These are phyloP conservation scores for Scyliorhinus canicula DNA, from an alignment of 2,797 vertebrate species.

Conservation along the genomic window DNA sequence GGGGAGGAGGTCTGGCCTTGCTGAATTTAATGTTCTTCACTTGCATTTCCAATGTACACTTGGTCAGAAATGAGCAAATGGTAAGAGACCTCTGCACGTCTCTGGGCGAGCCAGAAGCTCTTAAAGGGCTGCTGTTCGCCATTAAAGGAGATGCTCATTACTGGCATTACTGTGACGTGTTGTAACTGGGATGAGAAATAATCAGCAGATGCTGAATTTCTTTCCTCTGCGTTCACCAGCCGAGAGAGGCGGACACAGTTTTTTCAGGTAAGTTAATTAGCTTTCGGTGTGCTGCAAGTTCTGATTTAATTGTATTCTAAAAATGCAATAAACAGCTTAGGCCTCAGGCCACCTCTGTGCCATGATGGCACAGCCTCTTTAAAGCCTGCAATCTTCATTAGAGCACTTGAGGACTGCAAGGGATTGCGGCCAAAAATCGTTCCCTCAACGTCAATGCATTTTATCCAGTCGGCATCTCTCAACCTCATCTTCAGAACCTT, in stretches of 20 bases:
- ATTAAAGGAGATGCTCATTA: background rate
- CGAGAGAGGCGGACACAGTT: background rate
- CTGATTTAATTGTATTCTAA: background rate
- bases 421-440: too few species aligned
- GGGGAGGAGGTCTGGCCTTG: background rate
- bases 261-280: background rate
- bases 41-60: background rate
- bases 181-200: background rate
- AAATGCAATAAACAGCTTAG: background rate
- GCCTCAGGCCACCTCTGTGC: background rate
- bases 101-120: background rate
- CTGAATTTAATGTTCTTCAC: background rate
- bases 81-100: background rate
- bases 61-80: background rate
- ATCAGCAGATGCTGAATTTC: background rate
- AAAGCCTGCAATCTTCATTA: background rate
- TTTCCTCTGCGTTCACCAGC: background rate
- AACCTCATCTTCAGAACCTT: background rate
- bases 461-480: background rate
- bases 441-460: background rate
- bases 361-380: background rate
- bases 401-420: background rate
- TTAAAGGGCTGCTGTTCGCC: background rate
- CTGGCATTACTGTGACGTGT: background rate
- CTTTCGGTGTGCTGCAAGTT: background rate